These are phyloP conservation scores for Anoura caudifer DNA, from an alignment of 2,113 vertebrate genomes.

Conservation along the genomic window DNA sequence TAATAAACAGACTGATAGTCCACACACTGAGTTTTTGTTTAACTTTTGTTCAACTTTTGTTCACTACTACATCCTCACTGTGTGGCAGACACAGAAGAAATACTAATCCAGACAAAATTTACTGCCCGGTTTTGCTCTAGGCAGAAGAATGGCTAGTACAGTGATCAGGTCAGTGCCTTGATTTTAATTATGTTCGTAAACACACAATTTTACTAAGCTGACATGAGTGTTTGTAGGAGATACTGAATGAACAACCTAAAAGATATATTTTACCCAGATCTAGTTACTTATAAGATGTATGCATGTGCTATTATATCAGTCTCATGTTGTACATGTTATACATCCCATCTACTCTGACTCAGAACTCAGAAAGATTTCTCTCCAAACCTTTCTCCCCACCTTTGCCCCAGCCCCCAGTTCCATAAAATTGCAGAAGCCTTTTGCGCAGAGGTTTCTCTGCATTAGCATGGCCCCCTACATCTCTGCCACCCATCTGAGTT, in stretches of 20 bases:
- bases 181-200: background rate
- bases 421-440: background rate
- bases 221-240: background rate
- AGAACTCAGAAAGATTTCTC: no score
- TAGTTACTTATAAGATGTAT: background rate
- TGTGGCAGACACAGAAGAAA: background rate
- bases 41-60: background rate
- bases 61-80: background rate
- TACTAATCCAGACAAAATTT: background rate
- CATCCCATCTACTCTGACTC: background rate
- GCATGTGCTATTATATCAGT: background rate
- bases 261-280: background rate
- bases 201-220: background rate
- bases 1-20: background rate
- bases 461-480: accelerated
- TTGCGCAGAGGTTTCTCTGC: background rate
- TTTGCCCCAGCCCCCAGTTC: background rate
- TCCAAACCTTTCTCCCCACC: accelerated
- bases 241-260: background rate
- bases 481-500: background rate
- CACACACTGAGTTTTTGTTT: background rate
- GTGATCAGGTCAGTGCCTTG: background rate
- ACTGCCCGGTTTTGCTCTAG: background rate
- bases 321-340: background rate
- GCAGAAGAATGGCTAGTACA: background rate